Conservation (phyloP, 2,113 vertebrate genomes). For the Dicerorhinus sumatrensis region DNA sequence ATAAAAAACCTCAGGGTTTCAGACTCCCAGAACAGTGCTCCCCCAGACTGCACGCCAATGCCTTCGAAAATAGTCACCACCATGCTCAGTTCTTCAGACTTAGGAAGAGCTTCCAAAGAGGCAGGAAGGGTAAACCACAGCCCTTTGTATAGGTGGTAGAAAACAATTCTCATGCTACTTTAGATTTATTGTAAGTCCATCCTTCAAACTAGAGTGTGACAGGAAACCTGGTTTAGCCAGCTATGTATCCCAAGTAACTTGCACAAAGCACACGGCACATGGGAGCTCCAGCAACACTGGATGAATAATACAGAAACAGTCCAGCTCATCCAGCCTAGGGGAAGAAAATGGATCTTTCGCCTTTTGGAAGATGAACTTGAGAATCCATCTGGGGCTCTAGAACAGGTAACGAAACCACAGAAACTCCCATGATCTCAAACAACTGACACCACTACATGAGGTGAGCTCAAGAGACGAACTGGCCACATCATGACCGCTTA, state of each 20-base stretch:
- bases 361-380: background rate
- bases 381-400: background rate
- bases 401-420: background rate
- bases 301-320: background rate
- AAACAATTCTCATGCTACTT: background rate
- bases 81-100: background rate
- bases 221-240: background rate
- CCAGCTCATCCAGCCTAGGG: background rate
- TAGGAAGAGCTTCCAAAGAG: background rate
- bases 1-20: background rate
- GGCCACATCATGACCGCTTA: background rate
- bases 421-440: background rate
- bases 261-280: rapidly evolving
- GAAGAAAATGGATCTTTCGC: background rate
- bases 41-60: rapidly evolving
- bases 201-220: background rate
- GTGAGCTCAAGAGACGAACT: background rate
- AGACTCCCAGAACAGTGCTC: background rate
- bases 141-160: rapidly evolving
- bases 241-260: background rate
- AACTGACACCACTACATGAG: background rate
- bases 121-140: background rate
- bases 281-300: background rate
- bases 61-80: background rate
- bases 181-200: background rate